phyloP scores from a whole-genome alignment of 2,797 vertebrate genomes.

The Orestias chungarensis region DNA sequence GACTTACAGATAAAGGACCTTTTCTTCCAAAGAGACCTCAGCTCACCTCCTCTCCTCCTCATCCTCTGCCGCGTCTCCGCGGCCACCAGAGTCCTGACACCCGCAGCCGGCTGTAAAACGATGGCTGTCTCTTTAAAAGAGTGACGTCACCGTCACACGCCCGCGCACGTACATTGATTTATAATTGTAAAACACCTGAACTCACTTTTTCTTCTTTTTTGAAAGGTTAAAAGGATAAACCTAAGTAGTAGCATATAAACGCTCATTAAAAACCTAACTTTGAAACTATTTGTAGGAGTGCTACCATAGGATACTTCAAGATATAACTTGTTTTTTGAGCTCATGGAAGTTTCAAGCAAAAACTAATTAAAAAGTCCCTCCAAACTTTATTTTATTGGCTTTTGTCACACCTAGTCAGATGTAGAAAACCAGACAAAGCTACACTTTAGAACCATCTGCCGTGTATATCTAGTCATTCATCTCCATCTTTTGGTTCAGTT shows the following conservation, averaged over 20 bases:
- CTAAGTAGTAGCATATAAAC: background rate
- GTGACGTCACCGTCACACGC: conserved; percentile 15
- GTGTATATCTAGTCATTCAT: background rate
- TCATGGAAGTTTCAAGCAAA: background rate
- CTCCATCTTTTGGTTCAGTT: background rate
- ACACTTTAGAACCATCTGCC: background rate
- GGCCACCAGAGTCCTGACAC: conserved; percentile 9
- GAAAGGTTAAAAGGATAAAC: background rate
- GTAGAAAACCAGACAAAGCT: background rate
- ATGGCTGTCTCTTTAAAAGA: background rate
- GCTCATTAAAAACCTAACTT: background rate
- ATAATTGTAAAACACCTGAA: background rate
- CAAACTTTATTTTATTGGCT: background rate
- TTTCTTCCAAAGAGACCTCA: conserved; percentile 40
- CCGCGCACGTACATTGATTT: background rate
- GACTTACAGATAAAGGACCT: conserved; percentile 50
- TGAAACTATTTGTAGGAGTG: background rate
- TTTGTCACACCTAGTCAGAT: background rate
- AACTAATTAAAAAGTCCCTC: background rate
- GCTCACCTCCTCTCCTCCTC: conserved; percentile 50
- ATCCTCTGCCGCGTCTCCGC: conserved; percentile 37
- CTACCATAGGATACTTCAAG: background rate
- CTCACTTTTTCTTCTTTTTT: background rate
- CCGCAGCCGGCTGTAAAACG: too few species aligned
- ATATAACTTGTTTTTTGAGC: background rate